phyloP scores from a whole-genome alignment of 2,888 invertebrate species.

The Ischnura elegans region DNA sequence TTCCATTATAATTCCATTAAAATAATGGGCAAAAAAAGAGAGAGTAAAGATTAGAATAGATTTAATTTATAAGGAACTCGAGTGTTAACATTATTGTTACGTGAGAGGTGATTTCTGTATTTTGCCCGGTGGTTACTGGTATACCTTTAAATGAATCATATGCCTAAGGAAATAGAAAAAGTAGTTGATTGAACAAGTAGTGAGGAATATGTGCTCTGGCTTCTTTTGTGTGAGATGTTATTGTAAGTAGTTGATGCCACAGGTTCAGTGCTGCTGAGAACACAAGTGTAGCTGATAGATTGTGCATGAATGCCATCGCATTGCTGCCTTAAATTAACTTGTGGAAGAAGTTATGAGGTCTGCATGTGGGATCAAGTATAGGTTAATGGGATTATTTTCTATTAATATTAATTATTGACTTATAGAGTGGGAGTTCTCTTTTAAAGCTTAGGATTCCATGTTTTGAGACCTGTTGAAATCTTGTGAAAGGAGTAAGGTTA shows the following conservation, averaged over 20 bases:
- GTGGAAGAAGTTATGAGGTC: not conserved
- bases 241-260: slow-evolving; percentile 37
- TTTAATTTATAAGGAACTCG: not conserved
- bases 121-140: not conserved
- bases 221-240: slow-evolving; percentile 27
- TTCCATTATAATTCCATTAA: no score
- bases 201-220: slow-evolving; percentile 44
- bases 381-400: not conserved
- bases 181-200: slow-evolving; percentile 28
- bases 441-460: not conserved
- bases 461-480: not conserved
- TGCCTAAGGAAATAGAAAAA: slow-evolving; percentile 54
- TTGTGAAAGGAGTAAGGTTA: not conserved
- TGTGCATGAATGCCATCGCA: slow-evolving; percentile 48
- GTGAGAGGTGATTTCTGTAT: not conserved
- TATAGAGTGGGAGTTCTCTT: not conserved
- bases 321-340: slow-evolving; percentile 10
- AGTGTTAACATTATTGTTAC: not conserved
- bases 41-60: not conserved
- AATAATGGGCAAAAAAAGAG: no score
- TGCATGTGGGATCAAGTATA: slow-evolving; percentile 28
- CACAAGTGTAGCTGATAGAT: slow-evolving; percentile 44
- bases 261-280: slow-evolving; percentile 14
- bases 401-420: not conserved
- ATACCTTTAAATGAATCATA: not conserved